phyloP scores from a whole-genome alignment of 2,797 vertebrate genomes.

The Cynodonichthys magdalenae region DNA sequence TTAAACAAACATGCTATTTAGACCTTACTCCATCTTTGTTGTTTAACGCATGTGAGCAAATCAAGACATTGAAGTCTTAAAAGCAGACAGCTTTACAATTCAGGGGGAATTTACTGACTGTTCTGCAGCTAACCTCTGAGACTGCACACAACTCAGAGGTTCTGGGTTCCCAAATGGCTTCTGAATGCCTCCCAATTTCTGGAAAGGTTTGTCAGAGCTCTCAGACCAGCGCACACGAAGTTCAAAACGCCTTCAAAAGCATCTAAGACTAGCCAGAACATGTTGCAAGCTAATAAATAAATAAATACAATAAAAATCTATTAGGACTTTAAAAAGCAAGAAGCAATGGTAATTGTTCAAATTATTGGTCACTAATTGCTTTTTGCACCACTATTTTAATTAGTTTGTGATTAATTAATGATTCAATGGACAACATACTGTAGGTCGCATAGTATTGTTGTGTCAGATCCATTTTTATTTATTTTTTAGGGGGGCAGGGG shows the following conservation, averaged over 20 bases:
- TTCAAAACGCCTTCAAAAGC: neutral
- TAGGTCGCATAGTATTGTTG: too few species aligned
- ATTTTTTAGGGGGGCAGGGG: too few species aligned
- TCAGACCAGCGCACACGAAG: neutral
- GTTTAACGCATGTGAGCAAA: neutral
- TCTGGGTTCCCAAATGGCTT: conserved; percentile 4
- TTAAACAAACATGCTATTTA: neutral
- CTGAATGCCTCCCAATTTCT: conserved; percentile 7
- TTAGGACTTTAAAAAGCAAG: neutral
- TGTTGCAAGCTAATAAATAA: neutral
- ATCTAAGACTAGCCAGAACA: neutral
- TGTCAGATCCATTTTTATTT: too few species aligned
- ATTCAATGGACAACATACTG: too few species aligned
- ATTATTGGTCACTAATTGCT: neutral
- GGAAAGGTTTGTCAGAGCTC: conserved; percentile 1
- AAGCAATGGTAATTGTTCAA: neutral
- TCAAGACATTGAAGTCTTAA: neutral
- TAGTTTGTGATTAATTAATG: too few species aligned
- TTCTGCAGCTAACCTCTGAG: conserved; percentile 5
- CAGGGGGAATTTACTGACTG: neutral
- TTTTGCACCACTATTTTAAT: neutral
- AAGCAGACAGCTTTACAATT: conserved; percentile 5
- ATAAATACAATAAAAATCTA: too few species aligned
- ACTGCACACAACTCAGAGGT: conserved; percentile 7
- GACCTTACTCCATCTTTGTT: neutral